Evolutionary conservation across 1,140 invertebrate species (phyloP), one percentile per base, ranked within the genome.

Genomic region (Drosophila funebris): DNA sequence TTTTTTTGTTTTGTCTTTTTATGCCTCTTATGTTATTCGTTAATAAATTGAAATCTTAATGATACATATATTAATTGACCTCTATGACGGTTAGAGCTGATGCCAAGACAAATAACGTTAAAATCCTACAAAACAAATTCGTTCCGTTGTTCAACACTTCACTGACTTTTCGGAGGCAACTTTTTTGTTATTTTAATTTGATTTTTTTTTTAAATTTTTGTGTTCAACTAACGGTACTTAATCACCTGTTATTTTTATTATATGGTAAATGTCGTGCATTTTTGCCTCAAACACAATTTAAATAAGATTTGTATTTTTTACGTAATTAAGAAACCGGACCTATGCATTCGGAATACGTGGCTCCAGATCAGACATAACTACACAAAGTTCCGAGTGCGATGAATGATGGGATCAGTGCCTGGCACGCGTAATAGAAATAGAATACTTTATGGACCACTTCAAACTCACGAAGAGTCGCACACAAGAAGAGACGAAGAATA

Each of bases 271-370:
- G 39, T 44, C 41, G 62, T 22, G 5, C 16, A 52, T 66, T 44
- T 57, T 57, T 41, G 62, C 36, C 58, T 81, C 64, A 70, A 80
- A 80, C 76, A 80, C 70, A 54, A 67, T 84, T 84, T 67, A 77
- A 68, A 57, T 71, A 36, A 52, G 69, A 84, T 85, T 84, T 50
- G 74, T 66, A 53, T 64, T 73, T 83, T 85, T 78, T 82, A 87
- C 82, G 82, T 82, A 88, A 88, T 76, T 54, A 33, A 36, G 53
- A 87, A 88, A 87, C 82, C 82, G 82, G 82, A 87, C 78, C 78
- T 78, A 48, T 22, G 8, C 14, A 13, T 24, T 48, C 3, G n/a
- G 31, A 37, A 22, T 29, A 39, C 64, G 46, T 70, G 63, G 60
- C 75, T 53, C 56, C 50, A 53, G 43, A 44, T 43, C 48, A 69